These are phyloP conservation scores for Leptosomus discolor DNA, from an alignment of 2,113 vertebrate genomes.

Conservation along the genomic window DNA sequence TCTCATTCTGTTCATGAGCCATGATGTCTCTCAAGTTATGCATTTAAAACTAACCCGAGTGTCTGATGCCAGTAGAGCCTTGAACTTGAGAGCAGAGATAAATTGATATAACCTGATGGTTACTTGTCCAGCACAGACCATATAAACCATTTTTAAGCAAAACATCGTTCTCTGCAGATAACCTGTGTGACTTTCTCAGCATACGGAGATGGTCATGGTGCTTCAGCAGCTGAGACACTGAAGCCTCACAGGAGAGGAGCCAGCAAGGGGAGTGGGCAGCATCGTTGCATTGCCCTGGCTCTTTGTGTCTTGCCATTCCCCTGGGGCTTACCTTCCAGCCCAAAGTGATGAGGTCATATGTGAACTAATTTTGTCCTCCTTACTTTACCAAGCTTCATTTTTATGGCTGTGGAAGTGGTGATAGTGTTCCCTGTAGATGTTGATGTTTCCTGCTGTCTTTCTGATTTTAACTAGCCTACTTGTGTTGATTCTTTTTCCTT, in stretches of 20 bases:
- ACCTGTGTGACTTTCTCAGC: background rate
- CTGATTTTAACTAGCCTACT: background rate
- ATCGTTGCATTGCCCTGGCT: accelerated
- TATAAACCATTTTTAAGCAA: background rate
- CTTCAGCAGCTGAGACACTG: background rate
- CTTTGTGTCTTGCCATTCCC: accelerated
- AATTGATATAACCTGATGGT: background rate
- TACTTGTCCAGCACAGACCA: background rate
- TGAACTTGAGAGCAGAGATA: background rate
- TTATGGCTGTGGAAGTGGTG: background rate
- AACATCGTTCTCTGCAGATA: background rate
- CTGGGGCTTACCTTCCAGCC: background rate
- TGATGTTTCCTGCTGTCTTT: background rate
- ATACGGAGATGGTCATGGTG: accelerated
- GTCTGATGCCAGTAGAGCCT: background rate
- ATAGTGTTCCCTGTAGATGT: background rate
- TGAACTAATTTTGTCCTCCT: background rate
- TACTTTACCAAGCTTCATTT: background rate
- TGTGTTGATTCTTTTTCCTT: background rate
- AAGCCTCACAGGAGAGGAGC: background rate
- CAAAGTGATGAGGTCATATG: background rate
- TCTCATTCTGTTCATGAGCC: background rate
- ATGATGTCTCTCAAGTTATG: background rate
- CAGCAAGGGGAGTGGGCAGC: background rate
- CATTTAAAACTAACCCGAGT: background rate